phyloP scores from a whole-genome alignment of 2,113 vertebrate species.

The Petrocephalus zakoni region DNA sequence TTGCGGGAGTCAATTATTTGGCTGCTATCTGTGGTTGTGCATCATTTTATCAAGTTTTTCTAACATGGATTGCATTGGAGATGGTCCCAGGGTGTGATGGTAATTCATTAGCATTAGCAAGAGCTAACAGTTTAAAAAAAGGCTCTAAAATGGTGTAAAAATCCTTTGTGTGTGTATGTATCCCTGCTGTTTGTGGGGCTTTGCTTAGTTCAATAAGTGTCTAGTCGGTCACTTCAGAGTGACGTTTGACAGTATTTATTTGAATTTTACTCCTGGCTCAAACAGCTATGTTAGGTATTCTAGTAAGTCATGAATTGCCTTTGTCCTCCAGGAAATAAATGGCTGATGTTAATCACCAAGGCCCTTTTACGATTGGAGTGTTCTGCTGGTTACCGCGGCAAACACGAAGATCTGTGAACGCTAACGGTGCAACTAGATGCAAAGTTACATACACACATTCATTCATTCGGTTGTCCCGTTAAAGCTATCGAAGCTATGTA shows the following conservation, averaged over 20 bases:
- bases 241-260: not conserved
- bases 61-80: not conserved
- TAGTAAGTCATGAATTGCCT: not conserved
- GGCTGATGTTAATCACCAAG: not conserved
- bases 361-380: not conserved
- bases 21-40: not conserved
- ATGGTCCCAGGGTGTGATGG: not conserved
- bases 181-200: not conserved
- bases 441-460: not conserved
- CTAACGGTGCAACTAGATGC: not conserved
- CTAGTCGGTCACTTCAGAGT: not conserved
- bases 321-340: not conserved
- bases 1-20: not conserved
- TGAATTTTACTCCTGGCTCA: not conserved
- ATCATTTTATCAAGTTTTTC: not conserved
- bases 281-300: conserved; percentile 3
- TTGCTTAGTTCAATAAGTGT: not conserved
- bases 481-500: not conserved
- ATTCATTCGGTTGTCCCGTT: not conserved
- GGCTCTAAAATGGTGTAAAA: not conserved
- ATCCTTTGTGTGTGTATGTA: not conserved
- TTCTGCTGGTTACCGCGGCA: not conserved
- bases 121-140: not conserved
- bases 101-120: not conserved
- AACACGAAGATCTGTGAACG: not conserved